Base-by-base conservation (phyloP, 2,113 vertebrate species). In the Cyphomyrus discorhynchus region DNA sequence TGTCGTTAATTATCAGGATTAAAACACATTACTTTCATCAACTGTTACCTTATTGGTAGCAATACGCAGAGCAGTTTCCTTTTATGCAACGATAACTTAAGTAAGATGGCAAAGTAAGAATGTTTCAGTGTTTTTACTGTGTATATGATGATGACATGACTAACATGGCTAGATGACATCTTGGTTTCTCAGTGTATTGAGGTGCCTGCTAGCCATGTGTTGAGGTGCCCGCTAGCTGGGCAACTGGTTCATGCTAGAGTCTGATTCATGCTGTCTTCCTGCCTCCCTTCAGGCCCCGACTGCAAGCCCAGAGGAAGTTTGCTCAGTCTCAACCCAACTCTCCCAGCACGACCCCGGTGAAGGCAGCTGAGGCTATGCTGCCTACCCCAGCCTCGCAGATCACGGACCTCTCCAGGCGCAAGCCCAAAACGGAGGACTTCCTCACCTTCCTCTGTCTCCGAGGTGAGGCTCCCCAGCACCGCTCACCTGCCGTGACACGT, bases 401-500 rank as follows among this genome's bases (percentile, higher is more conserved):
- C 92, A 98, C 98, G 92, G 98, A 99, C 96, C 97, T 99, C 96
- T 98, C 98, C 92, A 97, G 97, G 94, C 97, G 98, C 95, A 99
- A 99, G 94, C 98, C 98, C 94, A 99, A 99, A 96, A 99, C 98
- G 19, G 98, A 99, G 96, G 98, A 99, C 96, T 99, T 99, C 94
- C 98, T 99, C 93, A 99, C 98, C 88, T 99, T 99, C 96, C 97
- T 99, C 95, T 99, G 98, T 96, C 98, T 99, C 94, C 96, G 98
- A 98, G 98, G 98, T 99, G 93, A 91, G 85, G 19, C 39, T 27
- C 1, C 15, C 0, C 49, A 3, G 3, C n/a, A 9, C 42, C 45
- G 2, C 45, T 2, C 39, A n/a, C 19, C 27, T 10, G 17, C 10
- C 27, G 0, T n/a, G 9, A 24, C 35, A 24, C 13, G 13, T 35